These are phyloP conservation scores for Pedionomus torquatus DNA, from an alignment of 2,113 vertebrate species.

Conservation along the genomic window DNA sequence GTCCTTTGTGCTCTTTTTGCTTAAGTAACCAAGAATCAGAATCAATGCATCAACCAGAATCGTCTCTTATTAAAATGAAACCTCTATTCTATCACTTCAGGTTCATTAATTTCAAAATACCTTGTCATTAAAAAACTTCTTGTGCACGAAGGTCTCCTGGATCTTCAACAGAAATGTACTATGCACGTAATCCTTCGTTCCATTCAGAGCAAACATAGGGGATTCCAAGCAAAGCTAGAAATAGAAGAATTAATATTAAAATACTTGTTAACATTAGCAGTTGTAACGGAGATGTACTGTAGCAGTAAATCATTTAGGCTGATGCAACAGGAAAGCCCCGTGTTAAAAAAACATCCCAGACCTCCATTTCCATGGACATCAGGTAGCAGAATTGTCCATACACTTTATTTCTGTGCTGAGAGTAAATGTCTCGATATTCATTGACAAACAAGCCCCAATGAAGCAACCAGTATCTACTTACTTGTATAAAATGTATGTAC, in stretches of 20 bases:
- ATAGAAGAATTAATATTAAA: neutral
- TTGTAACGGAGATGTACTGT: neutral
- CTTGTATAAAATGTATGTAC: neutral
- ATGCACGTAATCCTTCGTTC: neutral
- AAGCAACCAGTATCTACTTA: neutral
- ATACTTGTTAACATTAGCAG: neutral
- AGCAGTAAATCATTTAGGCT: neutral
- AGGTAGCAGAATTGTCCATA: neutral
- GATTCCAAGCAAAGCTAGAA: neutral
- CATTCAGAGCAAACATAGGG: neutral
- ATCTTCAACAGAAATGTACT: neutral
- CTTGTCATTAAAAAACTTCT: neutral
- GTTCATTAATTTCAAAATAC: neutral
- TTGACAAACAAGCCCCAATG: neutral
- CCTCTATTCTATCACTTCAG: neutral
- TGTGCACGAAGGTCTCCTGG: neutral
- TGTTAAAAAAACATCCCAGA: neutral
- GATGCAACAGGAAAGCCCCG: neutral
- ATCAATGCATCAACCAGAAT: neutral
- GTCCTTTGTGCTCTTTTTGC: neutral
- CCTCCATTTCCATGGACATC: neutral
- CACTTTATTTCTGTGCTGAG: neutral
- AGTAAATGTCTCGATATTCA: neutral
- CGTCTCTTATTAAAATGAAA: neutral
- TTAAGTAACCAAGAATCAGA: neutral